These are phyloP conservation scores for Cottoperca gobio DNA, from an alignment of 2,797 vertebrate genomes.

Conservation along the genomic window DNA sequence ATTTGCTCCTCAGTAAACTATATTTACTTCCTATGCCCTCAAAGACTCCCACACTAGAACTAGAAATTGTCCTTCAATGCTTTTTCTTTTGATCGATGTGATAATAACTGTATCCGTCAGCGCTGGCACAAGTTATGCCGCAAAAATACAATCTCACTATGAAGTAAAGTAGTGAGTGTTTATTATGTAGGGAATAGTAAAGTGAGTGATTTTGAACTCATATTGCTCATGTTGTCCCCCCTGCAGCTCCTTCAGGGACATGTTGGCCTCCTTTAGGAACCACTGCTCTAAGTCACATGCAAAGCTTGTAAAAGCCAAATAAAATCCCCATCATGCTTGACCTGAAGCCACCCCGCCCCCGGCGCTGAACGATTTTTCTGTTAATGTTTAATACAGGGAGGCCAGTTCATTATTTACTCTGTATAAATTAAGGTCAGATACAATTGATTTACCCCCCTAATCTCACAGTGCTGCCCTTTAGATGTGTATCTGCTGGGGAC, in stretches of 20 bases:
- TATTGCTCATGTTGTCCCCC: slow-evolving; percentile 1
- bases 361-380: slow-evolving; percentile 52
- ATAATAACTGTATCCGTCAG: background rate
- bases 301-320: slow-evolving; percentile 40
- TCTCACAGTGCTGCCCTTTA: slow-evolving; percentile 65
- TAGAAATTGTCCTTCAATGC: background rate
- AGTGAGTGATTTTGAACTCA: slow-evolving; percentile 11
- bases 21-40: background rate
- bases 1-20: background rate
- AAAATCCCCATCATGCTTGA: slow-evolving; percentile 29
- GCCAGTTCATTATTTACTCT: slow-evolving; percentile 80
- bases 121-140: background rate
- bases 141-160: background rate
- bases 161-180: background rate
- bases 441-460: slow-evolving; percentile 74
- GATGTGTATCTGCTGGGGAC: slow-evolving; percentile 68
- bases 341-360: slow-evolving; percentile 9
- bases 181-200: background rate
- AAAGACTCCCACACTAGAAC: background rate
- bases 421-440: slow-evolving; percentile 79
- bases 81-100: slow-evolving; percentile 1
- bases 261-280: slow-evolving; percentile 16
- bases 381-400: slow-evolving; percentile 72
- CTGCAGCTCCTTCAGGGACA: background rate
- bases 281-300: background rate